phyloP scores from a whole-genome alignment of 2,888 invertebrate genomes.

The Temnothorax unifasciatus region DNA sequence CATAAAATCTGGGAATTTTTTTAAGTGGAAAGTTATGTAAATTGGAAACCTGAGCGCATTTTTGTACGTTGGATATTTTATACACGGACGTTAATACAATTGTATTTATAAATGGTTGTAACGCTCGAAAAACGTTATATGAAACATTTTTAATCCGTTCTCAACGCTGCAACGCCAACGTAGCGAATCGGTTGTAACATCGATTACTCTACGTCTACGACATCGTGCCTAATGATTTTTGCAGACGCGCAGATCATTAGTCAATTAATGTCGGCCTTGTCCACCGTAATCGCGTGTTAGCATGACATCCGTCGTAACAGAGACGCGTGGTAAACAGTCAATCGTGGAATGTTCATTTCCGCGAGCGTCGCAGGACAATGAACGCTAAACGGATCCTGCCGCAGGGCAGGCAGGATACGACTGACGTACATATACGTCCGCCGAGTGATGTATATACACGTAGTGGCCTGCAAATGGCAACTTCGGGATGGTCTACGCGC shows the following conservation, averaged over 20 bases:
- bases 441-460: conserved; percentile 59
- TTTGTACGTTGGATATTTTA: conserved; percentile 23
- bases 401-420: conserved; percentile 59
- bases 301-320: conserved; percentile 46
- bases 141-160: not conserved
- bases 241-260: conserved; percentile 38
- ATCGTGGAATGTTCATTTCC: conserved; percentile 69
- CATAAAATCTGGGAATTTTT: conserved; percentile 7
- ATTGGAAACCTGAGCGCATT: not conserved
- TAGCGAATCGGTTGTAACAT: not conserved
- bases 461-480: conserved; percentile 61
- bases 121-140: not conserved
- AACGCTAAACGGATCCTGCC: conserved; percentile 73
- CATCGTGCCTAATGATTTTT: conserved; percentile 21
- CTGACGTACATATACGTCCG: conserved; percentile 61
- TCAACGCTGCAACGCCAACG: not conserved
- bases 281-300: conserved; percentile 43
- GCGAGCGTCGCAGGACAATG: conserved; percentile 68
- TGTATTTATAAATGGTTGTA: not conserved
- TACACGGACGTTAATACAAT: not conserved
- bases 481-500: conserved; percentile 59
- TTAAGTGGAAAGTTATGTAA: not conserved
- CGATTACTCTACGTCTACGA: not conserved
- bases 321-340: conserved; percentile 61
- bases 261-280: conserved; percentile 48